Base-by-base conservation (phyloP, 2,888 invertebrate genomes). In the Pharmacophagus antenor region DNA sequence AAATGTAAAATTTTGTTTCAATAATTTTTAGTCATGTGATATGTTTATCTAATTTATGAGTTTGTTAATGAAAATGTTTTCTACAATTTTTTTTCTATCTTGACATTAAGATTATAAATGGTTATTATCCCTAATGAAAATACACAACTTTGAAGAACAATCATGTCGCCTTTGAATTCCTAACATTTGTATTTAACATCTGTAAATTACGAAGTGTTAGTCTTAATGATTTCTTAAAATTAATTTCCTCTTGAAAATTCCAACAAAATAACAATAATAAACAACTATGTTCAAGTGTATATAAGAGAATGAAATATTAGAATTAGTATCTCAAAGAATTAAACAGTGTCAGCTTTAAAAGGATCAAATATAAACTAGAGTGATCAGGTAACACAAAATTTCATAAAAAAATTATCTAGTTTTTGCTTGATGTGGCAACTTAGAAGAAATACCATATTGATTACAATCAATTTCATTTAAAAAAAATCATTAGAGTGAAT, bases 1-100 rank as follows among this genome's bases (percentile, higher is more conserved):
- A 88, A 88, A 88, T 87, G 81, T 89, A 88, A 86, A 85, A 83
- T 86, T n/a, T 88, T 86, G 80, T 85, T 85, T 85, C 77, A 83
- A 79, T 81, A 80, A 78, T 80, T 80, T 80, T 74, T 85, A 83
- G 84, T 87, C 84, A 85, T 88, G 85, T 88, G 88, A 87, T 86
- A 86, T 84, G 80, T 84, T 84, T 85, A 83, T 84, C 78, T 86
- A 82, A 88, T 88, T 88, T 88, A 88, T 87, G 84, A 84, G 84
- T 88, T 86, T 85, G 82, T 86, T 79, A 68, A 76, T 79, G 68
- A 74, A 74, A 80, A 79, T 84, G 75, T 82, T 82, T 83, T 80
- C 73, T 73, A 72, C 70, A 69, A 78, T 77, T 84, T 79, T 71
- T 82, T 86, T 83, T 84, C 77, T 84, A 80, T 82, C 76, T 80